Evolutionary conservation across 2,888 invertebrate species (phyloP), one percentile per base, ranked within the genome.

Genomic region (Odontomyia ornata): DNA sequence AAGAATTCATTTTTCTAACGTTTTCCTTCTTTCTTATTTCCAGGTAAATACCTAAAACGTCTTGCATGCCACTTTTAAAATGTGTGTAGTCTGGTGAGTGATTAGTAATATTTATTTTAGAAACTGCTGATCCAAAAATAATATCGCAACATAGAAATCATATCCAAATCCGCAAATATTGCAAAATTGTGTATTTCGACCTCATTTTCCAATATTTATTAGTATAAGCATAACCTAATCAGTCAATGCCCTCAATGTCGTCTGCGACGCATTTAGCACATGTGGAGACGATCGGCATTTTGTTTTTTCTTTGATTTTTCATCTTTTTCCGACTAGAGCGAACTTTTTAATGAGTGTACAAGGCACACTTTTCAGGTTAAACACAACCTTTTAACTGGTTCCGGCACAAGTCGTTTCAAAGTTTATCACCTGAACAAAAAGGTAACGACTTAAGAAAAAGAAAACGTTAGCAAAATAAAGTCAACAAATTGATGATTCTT

Each of bases 161-260:
- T n/a, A n/a, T n/a, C n/a, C n/a, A n/a, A n/a, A n/a, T n/a, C n/a
- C n/a, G n/a, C n/a, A n/a, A n/a, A n/a, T n/a, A n/a, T 23, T 15
- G 21, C 52, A 15, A 52, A 15, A 52, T 5, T 9, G 36, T 9
- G 5, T 11, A 18, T 11, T 5, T 21, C 60, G 23, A 60, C 21
- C 4, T 60, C 4, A 60, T 18, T 21, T 23, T 60, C 2, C 60
- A 13, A 5, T 4, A 11, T 43, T 67, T 67, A 43, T 23, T 21
- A 43, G 27, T 23, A 47, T 69, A 23, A 46, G 46, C 69, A 43
- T 13, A 46, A 28, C 9, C 43, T 25, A 69, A 69, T 67, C 67
- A 69, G 46, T 69, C 46, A 69, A 69, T 69, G 69, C 25, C 69
- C 23, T 46, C 15, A 21, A 1, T n/a, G 36, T 36, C 9, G 36